Evolutionary conservation across 2,888 invertebrate species (phyloP).

Genomic region (Morpho achilles): DNA sequence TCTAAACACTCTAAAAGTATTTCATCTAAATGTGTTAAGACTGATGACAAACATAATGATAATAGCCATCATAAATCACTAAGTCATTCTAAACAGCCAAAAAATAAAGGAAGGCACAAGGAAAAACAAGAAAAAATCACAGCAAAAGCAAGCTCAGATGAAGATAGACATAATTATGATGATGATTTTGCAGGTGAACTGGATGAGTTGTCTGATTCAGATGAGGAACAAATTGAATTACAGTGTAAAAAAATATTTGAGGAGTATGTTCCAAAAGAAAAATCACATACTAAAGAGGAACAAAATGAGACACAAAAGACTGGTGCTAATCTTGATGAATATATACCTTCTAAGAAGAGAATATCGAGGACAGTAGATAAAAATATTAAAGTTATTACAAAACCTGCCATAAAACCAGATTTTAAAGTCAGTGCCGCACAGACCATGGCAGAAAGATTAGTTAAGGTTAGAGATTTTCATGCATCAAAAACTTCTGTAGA

Average conservation of each 20-base stretch:
- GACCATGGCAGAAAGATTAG: constrained; percentile 71
- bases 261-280: constrained; percentile 81
- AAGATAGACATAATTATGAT: constrained; percentile 40
- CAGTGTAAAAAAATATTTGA: constrained; percentile 94
- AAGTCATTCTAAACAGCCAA: constrained; percentile 47
- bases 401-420: constrained; percentile 68
- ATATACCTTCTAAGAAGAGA: constrained; percentile 80
- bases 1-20: constrained; percentile 14
- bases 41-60: constrained; percentile 41
- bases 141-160: constrained; percentile 34
- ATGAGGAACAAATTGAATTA: constrained; percentile 85
- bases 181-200: constrained; percentile 42
- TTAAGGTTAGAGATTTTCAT: constrained; percentile 71
- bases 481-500: constrained; percentile 43
- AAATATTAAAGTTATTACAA: constrained; percentile 51
- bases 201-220: constrained; percentile 73
- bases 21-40: constrained; percentile 31
- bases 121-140: constrained; percentile 32
- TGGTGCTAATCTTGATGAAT: constrained; percentile 55
- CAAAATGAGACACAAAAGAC: constrained; percentile 35
- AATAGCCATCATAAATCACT: constrained; percentile 40
- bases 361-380: constrained; percentile 84
- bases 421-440: constrained; percentile 78
- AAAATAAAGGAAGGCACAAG: constrained; percentile 39
- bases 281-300: constrained; percentile 45